Conservation (phyloP, 2,113 vertebrate genomes). For the Siphamia tubifer region DNA sequence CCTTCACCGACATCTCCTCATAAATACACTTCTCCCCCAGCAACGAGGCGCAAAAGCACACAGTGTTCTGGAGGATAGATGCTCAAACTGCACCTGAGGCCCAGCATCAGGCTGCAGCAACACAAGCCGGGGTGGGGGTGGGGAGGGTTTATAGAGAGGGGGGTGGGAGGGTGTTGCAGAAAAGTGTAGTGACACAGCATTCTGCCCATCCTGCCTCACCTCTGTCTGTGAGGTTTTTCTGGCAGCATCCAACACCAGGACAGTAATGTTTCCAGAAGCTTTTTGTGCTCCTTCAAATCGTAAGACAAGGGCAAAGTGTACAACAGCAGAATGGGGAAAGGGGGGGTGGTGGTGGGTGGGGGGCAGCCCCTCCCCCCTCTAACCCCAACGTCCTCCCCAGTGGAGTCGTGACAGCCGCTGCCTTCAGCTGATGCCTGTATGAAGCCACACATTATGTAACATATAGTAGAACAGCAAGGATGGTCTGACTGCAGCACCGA, state of each 20-base stretch:
- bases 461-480: background rate
- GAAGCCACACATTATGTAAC: constrained; percentile 56
- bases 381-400: constrained; percentile 4
- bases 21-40: constrained; percentile 62
- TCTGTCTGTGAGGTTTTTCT: background rate
- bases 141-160: too few relatives aligned
- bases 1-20: constrained; percentile 75
- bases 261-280: background rate
- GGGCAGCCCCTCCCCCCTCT: background rate
- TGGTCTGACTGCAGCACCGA: background rate
- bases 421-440: constrained; percentile 46
- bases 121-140: constrained; percentile 30
- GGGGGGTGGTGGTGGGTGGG: too few relatives aligned
- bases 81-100: constrained; percentile 22
- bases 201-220: constrained; percentile 35
- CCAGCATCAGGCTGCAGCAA: background rate
- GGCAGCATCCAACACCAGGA: background rate
- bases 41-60: constrained; percentile 39
- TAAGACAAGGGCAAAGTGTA: background rate
- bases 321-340: background rate
- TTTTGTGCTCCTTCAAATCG: background rate
- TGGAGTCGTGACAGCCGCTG: constrained; percentile 59
- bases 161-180: too few relatives aligned
- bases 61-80: constrained; percentile 26
- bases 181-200: constrained; percentile 78